Evolutionary conservation across 2,888 invertebrate species (phyloP).

Genomic region (Yponomeuta sedellus): DNA sequence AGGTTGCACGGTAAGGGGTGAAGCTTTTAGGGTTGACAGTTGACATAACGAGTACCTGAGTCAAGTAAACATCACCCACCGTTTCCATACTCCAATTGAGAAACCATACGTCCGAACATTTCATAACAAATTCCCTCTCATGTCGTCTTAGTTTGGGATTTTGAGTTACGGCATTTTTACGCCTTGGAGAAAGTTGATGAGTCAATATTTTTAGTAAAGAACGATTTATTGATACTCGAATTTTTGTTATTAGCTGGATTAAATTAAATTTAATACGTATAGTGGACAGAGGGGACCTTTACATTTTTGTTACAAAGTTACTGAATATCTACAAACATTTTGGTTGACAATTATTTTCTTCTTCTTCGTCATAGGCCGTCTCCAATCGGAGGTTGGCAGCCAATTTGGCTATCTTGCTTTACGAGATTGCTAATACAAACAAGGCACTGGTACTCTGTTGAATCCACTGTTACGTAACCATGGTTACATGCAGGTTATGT

Average conservation of each 20-base stretch:
- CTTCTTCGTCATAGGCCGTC: no score
- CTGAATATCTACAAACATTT: neutral
- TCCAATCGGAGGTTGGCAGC: no score
- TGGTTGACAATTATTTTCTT: neutral
- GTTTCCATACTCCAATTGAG: slow-evolving; percentile 9
- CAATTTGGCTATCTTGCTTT: no score
- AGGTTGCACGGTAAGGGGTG: slow-evolving; percentile 80
- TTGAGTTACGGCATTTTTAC: neutral
- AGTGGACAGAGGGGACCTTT: neutral
- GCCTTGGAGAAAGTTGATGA: neutral
- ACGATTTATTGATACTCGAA: no score
- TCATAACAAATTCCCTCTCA: neutral
- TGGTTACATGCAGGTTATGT: no score
- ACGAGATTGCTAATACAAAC: no score
- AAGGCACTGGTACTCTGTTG: no score
- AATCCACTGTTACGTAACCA: no score
- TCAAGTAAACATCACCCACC: slow-evolving; percentile 17
- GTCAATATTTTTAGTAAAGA: no score
- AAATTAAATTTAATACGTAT: no score
- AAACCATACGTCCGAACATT: slow-evolving; percentile 4
- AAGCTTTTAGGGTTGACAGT: slow-evolving; percentile 67
- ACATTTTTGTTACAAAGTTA: no score
- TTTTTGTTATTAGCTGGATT: no score
- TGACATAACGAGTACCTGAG: slow-evolving; percentile 22
- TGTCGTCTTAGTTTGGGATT: neutral